phyloP scores from a whole-genome alignment of 2,797 vertebrate species.

The Sebastes melanostomus region DNA sequence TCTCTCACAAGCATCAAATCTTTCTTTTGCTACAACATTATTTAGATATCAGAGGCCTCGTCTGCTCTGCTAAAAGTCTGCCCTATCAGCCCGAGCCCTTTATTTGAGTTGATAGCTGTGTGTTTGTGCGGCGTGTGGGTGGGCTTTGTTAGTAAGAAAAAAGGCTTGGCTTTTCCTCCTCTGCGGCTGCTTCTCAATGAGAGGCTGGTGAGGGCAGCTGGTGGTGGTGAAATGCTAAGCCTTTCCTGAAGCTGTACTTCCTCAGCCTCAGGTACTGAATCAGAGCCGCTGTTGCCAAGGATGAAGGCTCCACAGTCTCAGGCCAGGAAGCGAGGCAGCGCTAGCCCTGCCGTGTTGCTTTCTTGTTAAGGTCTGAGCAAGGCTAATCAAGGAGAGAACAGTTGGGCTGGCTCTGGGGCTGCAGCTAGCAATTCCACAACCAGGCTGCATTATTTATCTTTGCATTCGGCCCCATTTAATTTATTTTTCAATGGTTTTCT shows the following conservation, averaged over 20 bases:
- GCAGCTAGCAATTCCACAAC: constrained; percentile 71
- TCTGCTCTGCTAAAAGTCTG: constrained; percentile 18
- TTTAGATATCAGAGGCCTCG: constrained; percentile 12
- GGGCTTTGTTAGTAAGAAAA: constrained; percentile 58
- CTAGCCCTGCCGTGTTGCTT: constrained; percentile 54
- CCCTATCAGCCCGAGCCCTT: constrained; percentile 26
- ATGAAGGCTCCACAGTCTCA: constrained; percentile 65
- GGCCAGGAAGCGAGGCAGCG: constrained; percentile 50
- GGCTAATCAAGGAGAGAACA: constrained; percentile 79
- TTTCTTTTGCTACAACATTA: constrained; percentile 15
- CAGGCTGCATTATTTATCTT: constrained; percentile 83
- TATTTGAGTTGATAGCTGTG: constrained; percentile 48
- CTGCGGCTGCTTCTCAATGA: constrained; percentile 63
- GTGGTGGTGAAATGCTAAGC: constrained; percentile 72
- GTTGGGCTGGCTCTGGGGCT: constrained; percentile 72
- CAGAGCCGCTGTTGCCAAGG: constrained; percentile 56
- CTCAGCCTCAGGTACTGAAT: constrained; percentile 73
- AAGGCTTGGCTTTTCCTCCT: constrained; percentile 56
- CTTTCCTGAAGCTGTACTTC: constrained; percentile 77
- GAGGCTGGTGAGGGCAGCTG: constrained; percentile 61
- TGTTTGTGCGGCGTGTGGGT: constrained; percentile 54
- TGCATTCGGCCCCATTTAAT: constrained; percentile 79
- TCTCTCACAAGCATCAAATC: not conserved
- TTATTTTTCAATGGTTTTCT: constrained; percentile 80
- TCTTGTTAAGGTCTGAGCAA: constrained; percentile 70